Evolutionary conservation across 1,140 invertebrate genomes (phyloP), one percentile per base, ranked within the genome.

Genomic region (Bombus terrestris): DNA sequence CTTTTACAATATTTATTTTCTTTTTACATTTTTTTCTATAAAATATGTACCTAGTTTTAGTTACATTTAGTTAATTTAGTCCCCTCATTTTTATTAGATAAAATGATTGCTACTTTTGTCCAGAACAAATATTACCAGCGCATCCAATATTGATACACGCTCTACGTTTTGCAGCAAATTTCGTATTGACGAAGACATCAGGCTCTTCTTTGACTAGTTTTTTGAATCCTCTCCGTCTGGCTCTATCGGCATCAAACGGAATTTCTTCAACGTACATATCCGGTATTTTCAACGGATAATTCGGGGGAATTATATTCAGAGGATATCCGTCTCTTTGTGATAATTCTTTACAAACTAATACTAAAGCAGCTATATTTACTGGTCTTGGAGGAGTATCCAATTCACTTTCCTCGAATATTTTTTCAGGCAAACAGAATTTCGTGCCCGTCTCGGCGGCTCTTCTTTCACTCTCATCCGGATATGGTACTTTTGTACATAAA

Each of bases 401-500:
- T 41, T 88, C 86, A 53, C 73, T 82, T 22, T 37, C 39, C 3
- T 73, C 57, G 32, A 68, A 57, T 18, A 66, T 35, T 35, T 59
- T 53, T 15, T 62, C 57, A 8, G 84, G 83, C 5, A 66, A 32
- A 25, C 86, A 88, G 22, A 73, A 77, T 68, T 39, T 86, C 0
- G 22, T 3, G 8, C 85, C 10, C 0, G 28, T 47, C 12, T 86
- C 84, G 0, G 64, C 64, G 0, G 72, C 86, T 81, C 78, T 81
- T 32, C 77, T 81, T 8, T 75, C 84, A 2, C 68, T 59, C 9
- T 88, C 86, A 9, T 88, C 78, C 2, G 59, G 39, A 22, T 77
- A 79, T 2, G 59, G 73, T 4, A 86, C 83, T 78, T 81, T 88
- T 0, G 72, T 86, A 13, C 86, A 88, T 28, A 75, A 9, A 53